Conservation (phyloP, 2,113 vertebrate species). For the Vimba vimba region DNA sequence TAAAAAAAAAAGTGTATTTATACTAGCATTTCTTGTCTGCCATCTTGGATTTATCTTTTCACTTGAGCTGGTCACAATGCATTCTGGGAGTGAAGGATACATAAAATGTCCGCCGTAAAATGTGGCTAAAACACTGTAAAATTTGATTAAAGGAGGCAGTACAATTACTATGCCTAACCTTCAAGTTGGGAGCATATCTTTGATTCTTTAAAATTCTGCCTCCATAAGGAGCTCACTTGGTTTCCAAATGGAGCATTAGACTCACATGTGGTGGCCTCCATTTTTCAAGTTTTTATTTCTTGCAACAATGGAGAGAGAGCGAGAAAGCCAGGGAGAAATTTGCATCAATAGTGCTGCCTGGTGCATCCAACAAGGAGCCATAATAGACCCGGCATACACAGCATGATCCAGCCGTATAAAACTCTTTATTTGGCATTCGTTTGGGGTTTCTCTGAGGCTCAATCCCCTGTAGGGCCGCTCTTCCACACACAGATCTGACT, state of each 20-base stretch:
- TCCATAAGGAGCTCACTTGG: conserved; percentile 5
- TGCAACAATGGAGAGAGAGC: conserved; percentile 25
- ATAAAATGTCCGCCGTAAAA: neutral
- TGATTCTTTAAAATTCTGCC: neutral
- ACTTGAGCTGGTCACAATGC: neutral
- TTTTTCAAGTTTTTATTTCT: neutral
- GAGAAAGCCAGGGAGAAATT: conserved; percentile 42
- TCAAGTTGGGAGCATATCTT: neutral
- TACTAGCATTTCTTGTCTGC: neutral
- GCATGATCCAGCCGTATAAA: conserved; percentile 28
- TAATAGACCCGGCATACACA: neutral
- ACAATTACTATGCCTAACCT: neutral
- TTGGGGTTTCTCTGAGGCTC: conserved; percentile 8
- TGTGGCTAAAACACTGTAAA: neutral
- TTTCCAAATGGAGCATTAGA: conserved; percentile 4
- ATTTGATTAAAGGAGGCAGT: neutral
- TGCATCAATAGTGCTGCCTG: conserved; percentile 20
- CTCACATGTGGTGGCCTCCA: conserved; percentile 19
- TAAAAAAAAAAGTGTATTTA: neutral
- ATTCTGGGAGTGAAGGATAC: neutral
- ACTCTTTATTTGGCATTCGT: conserved; percentile 43
- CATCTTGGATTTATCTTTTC: neutral
- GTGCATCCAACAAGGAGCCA: neutral
- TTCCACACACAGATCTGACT: conserved; percentile 42
- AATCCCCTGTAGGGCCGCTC: conserved; percentile 10